Conservation (phyloP, 2,888 invertebrate species). For the Cataglyphis cursor region DNA sequence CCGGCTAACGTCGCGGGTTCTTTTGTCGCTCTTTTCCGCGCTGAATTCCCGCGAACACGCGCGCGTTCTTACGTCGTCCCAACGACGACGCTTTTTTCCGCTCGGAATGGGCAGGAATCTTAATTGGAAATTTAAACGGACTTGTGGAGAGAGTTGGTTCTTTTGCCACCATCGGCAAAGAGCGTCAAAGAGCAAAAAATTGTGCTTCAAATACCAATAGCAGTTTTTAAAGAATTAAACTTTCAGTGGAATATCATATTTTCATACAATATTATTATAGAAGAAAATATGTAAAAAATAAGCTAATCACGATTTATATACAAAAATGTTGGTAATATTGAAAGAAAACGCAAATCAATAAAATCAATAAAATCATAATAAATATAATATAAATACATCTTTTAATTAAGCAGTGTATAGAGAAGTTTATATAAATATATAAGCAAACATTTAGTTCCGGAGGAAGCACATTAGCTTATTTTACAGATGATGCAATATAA, state of each 20-base stretch:
- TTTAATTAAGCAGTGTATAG: neutral
- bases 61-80: slow-evolving; percentile 42
- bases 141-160: slow-evolving; percentile 35
- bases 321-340: neutral
- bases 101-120: slow-evolving; percentile 31
- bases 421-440: neutral
- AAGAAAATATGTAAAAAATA: neutral
- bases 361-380: neutral
- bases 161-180: slow-evolving; percentile 25
- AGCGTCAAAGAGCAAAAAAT: slow-evolving; percentile 29
- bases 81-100: slow-evolving; percentile 28
- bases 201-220: slow-evolving; percentile 38
- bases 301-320: neutral
- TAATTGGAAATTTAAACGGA: slow-evolving; percentile 52
- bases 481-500: too few relatives aligned
- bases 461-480: neutral
- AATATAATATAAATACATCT: neutral
- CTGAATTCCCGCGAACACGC: slow-evolving; percentile 43
- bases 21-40: slow-evolving; percentile 28
- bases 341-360: neutral
- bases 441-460: neutral
- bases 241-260: neutral
- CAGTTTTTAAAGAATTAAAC: slow-evolving; percentile 28
- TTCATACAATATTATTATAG: slow-evolving; percentile 7
- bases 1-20: slow-evolving; percentile 28